Evolutionary conservation across 2,113 vertebrate species (phyloP), one percentile per base, ranked within the genome.

Genomic region (Erpornis zantholeuca): DNA sequence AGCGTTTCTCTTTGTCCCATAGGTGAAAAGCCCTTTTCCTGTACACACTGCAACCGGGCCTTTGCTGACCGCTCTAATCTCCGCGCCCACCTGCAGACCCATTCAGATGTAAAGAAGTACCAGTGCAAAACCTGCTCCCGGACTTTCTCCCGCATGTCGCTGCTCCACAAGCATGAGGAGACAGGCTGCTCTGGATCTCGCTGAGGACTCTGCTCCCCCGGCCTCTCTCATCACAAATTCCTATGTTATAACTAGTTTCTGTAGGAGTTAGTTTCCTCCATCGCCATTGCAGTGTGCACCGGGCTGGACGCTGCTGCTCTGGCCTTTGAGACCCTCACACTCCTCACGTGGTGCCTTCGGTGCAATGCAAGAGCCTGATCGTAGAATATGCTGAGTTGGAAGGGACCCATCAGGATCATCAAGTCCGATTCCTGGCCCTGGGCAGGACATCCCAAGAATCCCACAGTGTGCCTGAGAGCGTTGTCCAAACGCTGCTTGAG

Each of bases 1-100:
- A 95, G 78, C 69, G 61, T 91, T 95, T 96, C 71, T 92, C 87
- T 93, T 95, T 97, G 82, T 91, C 81, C 71, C 52, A 36, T 90
- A 99, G 99, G 99, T 33, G 99, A 99, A 93, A 99, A 99, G 33
- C 99, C 99, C 9, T 99, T 99, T 91, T 99, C 99, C 69, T 99
- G 99, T 94, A 98, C 99, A 7, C 99, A 99, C 96, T 99, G 99
- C 94, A 99, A 97, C 98, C 98, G 99, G 3, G 99, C 99, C 45
- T 99, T 99, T 29, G 99, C 99, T 0, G 99, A 99, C 96, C 99
- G 99, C 95, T 99, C 99, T 79, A 99, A 99, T 98, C 99, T 99
- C 82, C 98, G 99, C 0, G 99, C 99, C 50, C 99, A 99, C 97
- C 98, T 99, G 95, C 99, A 99, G 98, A 99, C 99, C 64, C 99